Base-by-base conservation (phyloP, 2,888 invertebrate species). In the Acholoe squamosa region DNA sequence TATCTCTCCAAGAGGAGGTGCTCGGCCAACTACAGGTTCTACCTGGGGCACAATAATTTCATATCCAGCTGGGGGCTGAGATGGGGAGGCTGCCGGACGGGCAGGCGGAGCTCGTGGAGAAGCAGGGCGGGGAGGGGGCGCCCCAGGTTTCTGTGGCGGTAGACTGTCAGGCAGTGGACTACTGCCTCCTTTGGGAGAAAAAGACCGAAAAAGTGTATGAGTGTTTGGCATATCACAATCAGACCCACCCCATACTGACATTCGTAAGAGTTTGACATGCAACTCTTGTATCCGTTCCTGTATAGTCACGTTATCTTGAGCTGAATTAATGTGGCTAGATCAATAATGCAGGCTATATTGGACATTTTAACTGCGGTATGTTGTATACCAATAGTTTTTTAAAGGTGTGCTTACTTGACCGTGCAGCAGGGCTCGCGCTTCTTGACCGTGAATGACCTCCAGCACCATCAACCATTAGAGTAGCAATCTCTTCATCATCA, bases 401-500 rank as follows among this genome's bases (percentile, higher is more conserved):
- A 22, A 28, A 89, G 25, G 51, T 34, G 10, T 43, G 80, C 90
- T 84, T 28, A 86, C 86, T 25, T 77, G 77, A 90, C 76, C 28
- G 22, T 14, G 52, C 25, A 25, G 91, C 67, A n/a, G 91, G 91
- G 43, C 84, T 89, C 19, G 89, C n/a, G 61, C 84, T 67, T 0
- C 33, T 76, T 19, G 77, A 89, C 77, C 89, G 43, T n/a, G 54
- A 25, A 31, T 76, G 54, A 51, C 89, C 77, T 12, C 52, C 77
- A 31, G 67, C 16, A 3, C 56, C 52, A 16, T 77, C 88, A 0
- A 89, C 90, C 61, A 84, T 89, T 52, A 89, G 52, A 43, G 54
- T 54, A 0, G 91, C 67, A 22, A 92, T 76, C 84, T 92, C 92
- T 25, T 91, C 91, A 61, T 92, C 92, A 31, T 89, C 90, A 10